phyloP scores from a whole-genome alignment of 2,797 vertebrate species.

The Apogon talboti region DNA sequence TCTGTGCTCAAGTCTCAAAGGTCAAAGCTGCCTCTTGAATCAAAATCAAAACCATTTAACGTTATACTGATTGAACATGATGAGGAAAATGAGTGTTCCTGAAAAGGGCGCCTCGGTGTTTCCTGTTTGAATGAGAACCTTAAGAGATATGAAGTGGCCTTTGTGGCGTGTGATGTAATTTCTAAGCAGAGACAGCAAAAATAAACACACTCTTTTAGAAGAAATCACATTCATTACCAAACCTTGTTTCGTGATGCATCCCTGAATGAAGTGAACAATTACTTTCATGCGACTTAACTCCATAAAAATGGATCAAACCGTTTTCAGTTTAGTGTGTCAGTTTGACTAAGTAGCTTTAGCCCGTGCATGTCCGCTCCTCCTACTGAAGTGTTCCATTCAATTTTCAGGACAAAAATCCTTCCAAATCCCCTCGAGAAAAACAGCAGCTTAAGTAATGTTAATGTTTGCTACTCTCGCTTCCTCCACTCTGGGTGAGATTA shows the following conservation, averaged over 20 bases:
- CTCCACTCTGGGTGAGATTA: constrained; percentile 55
- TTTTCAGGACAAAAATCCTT: constrained; percentile 60
- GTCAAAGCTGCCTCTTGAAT: constrained; percentile 64
- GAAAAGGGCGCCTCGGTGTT: constrained; percentile 49
- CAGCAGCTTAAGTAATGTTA: constrained; percentile 68
- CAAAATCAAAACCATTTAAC: constrained; percentile 59
- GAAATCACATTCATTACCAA: constrained; percentile 7
- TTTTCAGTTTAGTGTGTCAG: constrained; percentile 44
- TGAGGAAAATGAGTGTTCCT: constrained; percentile 64
- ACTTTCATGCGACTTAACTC: constrained; percentile 42
- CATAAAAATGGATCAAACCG: constrained; percentile 21
- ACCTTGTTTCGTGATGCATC: constrained; percentile 16
- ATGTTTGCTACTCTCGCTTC: constrained; percentile 55
- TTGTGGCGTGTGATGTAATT: constrained; percentile 54
- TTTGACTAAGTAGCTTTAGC: constrained; percentile 63
- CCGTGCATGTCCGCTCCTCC: constrained; percentile 63
- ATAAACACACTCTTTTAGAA: background rate
- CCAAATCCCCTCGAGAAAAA: constrained; percentile 71
- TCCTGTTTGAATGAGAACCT: constrained; percentile 43
- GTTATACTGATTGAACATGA: constrained; percentile 58
- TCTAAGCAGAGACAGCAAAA: constrained; percentile 19
- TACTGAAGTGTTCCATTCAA: constrained; percentile 65
- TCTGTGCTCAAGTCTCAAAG: constrained; percentile 55
- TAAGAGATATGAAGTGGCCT: constrained; percentile 55
- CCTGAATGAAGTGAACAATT: constrained; percentile 34